These are phyloP conservation scores for Nasonia longicornis DNA, from an alignment of 1,140 invertebrate species.

Conservation along the genomic window DNA sequence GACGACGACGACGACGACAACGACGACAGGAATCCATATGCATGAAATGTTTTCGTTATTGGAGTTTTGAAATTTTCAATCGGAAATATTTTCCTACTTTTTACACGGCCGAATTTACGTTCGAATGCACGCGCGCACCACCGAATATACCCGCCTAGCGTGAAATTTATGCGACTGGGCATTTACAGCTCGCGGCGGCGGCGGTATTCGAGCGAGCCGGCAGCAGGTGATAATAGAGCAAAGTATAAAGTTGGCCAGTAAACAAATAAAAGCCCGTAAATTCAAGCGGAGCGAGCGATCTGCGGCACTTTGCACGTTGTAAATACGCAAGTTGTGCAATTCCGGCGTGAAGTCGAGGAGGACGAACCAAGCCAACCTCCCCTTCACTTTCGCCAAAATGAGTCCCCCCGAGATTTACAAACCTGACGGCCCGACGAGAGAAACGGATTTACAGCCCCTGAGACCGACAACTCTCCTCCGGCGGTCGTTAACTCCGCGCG, in stretches of 20 bases:
- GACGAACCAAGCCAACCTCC: background rate
- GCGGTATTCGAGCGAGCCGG: background rate
- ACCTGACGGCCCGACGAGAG: background rate
- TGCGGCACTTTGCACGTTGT: background rate
- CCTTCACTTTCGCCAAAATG: background rate
- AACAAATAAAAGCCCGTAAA: background rate
- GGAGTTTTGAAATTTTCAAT: background rate
- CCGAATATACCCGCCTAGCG: too few relatives aligned
- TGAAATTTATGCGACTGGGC: too few relatives aligned
- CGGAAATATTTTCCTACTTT: background rate
- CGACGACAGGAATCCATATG: background rate
- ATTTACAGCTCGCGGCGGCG: too few relatives aligned
- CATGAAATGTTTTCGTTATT: background rate
- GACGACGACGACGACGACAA: too few relatives aligned
- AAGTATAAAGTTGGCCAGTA: background rate
- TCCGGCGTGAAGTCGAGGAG: background rate
- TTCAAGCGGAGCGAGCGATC: background rate
- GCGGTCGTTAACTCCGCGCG: background rate
- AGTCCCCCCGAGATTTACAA: background rate
- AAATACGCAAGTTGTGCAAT: constrained; percentile 19
- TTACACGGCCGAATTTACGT: background rate
- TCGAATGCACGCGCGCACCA: too few relatives aligned
- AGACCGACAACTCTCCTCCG: background rate
- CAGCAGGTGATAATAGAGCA: background rate
- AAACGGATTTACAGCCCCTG: background rate